Conservation (phyloP, 2,797 vertebrate genomes). For the Champsocephalus esox region DNA sequence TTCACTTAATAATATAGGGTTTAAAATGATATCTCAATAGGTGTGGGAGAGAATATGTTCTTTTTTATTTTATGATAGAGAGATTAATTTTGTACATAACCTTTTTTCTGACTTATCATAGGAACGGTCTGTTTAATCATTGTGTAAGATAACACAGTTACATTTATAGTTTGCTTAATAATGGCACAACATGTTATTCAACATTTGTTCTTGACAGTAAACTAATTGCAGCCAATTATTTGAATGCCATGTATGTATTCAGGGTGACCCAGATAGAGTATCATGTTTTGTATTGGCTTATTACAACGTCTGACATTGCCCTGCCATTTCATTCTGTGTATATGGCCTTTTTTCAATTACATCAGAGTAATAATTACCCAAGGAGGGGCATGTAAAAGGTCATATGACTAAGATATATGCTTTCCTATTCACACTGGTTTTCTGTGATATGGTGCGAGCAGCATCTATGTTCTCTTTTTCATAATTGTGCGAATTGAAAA, state of each 20-base stretch:
- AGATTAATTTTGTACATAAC: not conserved
- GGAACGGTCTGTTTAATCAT: slow-evolving; percentile 3
- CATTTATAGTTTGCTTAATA: slow-evolving; percentile 34
- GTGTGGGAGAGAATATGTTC: not conserved
- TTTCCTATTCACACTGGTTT: not conserved
- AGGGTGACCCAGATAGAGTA: slow-evolving; percentile 21
- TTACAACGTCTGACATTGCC: slow-evolving; percentile 39
- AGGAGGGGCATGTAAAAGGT: slow-evolving; percentile 42
- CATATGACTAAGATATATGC: slow-evolving; percentile 5
- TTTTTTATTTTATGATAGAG: slow-evolving; percentile 15
- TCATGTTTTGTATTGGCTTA: slow-evolving; percentile 18
- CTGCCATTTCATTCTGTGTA: slow-evolving; percentile 43
- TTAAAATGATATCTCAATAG: slow-evolving; percentile 2
- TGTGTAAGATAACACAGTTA: slow-evolving; percentile 26
- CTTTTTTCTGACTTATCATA: not conserved
- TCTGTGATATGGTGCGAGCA: slow-evolving; percentile 11
- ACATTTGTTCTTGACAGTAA: slow-evolving; percentile 49
- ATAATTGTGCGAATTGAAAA: slow-evolving; percentile 43
- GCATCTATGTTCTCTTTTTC: slow-evolving; percentile 29
- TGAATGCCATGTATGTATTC: slow-evolving; percentile 38
- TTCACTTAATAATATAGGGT: no score
- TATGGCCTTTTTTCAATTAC: slow-evolving; percentile 46
- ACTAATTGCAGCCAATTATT: slow-evolving; percentile 50
- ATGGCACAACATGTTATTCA: slow-evolving; percentile 40
- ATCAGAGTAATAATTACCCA: slow-evolving; percentile 44